Conservation (phyloP, 2,113 vertebrate genomes). For the Tiliqua scincoides region DNA sequence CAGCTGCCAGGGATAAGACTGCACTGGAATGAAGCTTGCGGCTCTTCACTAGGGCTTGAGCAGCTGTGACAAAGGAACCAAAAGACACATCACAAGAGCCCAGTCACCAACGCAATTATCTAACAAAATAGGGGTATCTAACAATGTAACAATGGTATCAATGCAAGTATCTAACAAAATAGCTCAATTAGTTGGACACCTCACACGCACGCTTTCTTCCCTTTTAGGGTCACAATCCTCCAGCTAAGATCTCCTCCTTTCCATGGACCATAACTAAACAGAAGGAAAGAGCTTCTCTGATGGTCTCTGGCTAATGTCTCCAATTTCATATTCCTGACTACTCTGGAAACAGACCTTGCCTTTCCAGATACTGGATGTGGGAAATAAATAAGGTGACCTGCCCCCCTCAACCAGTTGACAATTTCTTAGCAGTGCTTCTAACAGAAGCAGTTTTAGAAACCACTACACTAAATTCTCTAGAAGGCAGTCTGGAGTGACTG, state of each 20-base stretch:
- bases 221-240: neutral
- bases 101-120: neutral
- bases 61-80: constrained; percentile 59
- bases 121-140: neutral
- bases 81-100: neutral
- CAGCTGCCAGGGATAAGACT: constrained; percentile 83
- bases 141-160: no score
- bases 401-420: neutral
- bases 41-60: constrained; percentile 81
- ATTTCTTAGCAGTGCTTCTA: neutral
- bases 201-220: neutral
- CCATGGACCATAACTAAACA: neutral
- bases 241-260: neutral
- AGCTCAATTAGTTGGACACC: neutral
- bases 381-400: neutral
- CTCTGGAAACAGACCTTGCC: neutral
- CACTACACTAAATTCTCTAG: neutral
- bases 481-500: neutral
- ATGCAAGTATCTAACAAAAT: neutral
- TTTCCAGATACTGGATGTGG: neutral
- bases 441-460: neutral
- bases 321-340: neutral
- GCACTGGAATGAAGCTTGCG: constrained; percentile 82
- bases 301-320: neutral
- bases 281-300: neutral